phyloP scores from a whole-genome alignment of 2,113 vertebrate species.

The Melospiza melodia region DNA sequence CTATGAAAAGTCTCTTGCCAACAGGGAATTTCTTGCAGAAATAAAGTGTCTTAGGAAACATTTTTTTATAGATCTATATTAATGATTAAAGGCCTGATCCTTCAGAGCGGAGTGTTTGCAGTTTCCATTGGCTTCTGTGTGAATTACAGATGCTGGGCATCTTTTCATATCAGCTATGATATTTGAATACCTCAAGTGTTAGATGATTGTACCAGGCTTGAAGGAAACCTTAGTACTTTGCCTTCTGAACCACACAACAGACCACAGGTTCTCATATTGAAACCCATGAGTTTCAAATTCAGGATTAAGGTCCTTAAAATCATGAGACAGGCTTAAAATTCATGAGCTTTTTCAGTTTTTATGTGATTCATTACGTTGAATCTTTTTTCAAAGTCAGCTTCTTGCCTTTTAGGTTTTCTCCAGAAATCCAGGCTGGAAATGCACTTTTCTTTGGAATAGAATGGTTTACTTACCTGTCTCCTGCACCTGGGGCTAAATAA shows the following conservation, averaged over 20 bases:
- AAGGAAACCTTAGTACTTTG: neutral
- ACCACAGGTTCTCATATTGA: neutral
- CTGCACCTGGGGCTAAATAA: neutral
- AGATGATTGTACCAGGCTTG: neutral
- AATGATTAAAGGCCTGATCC: constrained; percentile 29
- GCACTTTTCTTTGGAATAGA: neutral
- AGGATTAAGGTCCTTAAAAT: neutral
- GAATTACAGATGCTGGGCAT: neutral
- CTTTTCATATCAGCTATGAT: neutral
- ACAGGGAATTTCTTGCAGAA: constrained; percentile 68
- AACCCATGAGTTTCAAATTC: neutral
- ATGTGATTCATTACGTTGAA: neutral
- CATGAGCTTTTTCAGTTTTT: neutral
- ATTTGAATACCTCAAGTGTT: neutral
- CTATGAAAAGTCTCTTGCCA: constrained; percentile 67
- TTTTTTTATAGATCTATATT: constrained; percentile 65
- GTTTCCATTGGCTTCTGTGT: constrained; percentile 29
- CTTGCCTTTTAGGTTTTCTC: neutral
- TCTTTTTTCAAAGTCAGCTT: neutral
- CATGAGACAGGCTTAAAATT: neutral
- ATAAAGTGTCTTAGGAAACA: constrained; percentile 60
- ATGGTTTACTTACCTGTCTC: neutral
- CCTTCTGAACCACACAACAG: neutral
- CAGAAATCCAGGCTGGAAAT: neutral
- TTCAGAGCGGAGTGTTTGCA: constrained; percentile 2